Conservation (phyloP, 2,113 vertebrate species). For the Calidris pygmaea region DNA sequence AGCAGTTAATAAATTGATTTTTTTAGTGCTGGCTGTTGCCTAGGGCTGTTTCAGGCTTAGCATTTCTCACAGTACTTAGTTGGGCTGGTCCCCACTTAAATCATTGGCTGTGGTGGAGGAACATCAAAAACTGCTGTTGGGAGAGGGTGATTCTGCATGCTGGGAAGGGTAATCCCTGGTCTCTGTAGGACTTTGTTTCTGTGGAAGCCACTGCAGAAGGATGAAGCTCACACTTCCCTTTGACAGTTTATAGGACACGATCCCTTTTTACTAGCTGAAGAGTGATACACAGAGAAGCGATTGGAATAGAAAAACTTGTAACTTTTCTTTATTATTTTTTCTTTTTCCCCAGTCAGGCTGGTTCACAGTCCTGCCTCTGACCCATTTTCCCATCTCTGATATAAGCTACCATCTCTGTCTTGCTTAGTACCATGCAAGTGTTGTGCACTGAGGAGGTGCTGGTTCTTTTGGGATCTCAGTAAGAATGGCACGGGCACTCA, state of each 20-base stretch:
- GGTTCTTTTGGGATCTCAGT: not conserved
- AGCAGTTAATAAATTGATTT: constrained; percentile 2
- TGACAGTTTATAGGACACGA: not conserved
- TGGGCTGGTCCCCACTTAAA: not conserved
- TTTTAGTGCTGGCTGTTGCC: not conserved
- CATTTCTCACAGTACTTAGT: not conserved
- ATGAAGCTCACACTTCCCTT: not conserved
- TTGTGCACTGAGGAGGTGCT: not conserved
- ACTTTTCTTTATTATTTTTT: not conserved
- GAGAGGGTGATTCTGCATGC: not conserved
- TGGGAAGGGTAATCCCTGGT: not conserved
- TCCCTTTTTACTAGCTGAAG: not conserved
- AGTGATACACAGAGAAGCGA: not conserved
- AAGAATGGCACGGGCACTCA: rapidly evolving
- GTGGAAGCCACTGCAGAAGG: not conserved
- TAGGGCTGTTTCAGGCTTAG: not conserved
- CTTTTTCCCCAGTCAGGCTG: not conserved
- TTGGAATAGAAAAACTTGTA: not conserved
- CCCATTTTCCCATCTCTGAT: not conserved
- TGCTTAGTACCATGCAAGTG: not conserved
- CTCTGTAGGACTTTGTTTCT: not conserved
- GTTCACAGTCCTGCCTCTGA: not conserved
- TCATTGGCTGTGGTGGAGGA: not conserved
- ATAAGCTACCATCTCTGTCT: not conserved
- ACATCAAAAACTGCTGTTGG: not conserved